These are phyloP conservation scores for Nesidiocoris tenuis DNA, from an alignment of 2,888 invertebrate genomes.

Conservation along the genomic window DNA sequence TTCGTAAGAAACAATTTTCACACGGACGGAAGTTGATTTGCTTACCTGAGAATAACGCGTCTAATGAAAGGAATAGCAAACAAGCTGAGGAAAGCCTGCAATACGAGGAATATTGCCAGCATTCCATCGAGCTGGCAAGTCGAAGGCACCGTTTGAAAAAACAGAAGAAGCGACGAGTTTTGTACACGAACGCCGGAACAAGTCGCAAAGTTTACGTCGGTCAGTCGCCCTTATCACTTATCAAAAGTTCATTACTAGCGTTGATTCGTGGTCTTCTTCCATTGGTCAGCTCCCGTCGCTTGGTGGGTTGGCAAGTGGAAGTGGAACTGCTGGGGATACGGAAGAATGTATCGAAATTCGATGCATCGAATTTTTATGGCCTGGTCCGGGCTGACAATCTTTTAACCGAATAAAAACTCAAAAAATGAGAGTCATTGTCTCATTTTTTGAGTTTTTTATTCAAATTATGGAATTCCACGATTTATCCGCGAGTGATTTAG, in stretches of 20 bases:
- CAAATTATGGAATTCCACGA: too few species aligned
- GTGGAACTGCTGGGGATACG: too few species aligned
- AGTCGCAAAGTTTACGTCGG: slow-evolving; percentile 19
- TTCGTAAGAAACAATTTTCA: too few species aligned
- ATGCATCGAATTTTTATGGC: too few species aligned
- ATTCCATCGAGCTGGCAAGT: slow-evolving; percentile 45
- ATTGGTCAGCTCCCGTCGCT: slow-evolving; percentile 41
- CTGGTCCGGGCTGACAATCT: too few species aligned
- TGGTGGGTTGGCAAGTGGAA: background rate
- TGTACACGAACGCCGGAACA: slow-evolving; percentile 9
- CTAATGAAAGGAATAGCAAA: slow-evolving; percentile 49
- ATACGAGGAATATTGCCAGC: slow-evolving; percentile 48
- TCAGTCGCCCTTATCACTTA: slow-evolving; percentile 40
- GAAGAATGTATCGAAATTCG: too few species aligned
- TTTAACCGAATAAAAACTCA: too few species aligned
- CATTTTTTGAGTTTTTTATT: too few species aligned
- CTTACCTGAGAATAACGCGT: slow-evolving; percentile 47
- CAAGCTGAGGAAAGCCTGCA: slow-evolving; percentile 50
- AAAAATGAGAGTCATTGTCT: too few species aligned
- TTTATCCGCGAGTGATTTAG: too few species aligned
- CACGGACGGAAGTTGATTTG: too few species aligned
- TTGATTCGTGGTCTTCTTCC: slow-evolving; percentile 47
- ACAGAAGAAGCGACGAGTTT: slow-evolving; percentile 7
- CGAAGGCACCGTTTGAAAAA: background rate
- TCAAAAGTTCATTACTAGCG: slow-evolving; percentile 31